Evolutionary conservation across 2,113 vertebrate species (phyloP), one percentile per base, ranked within the genome.

Genomic region (Menidia beryllina): DNA sequence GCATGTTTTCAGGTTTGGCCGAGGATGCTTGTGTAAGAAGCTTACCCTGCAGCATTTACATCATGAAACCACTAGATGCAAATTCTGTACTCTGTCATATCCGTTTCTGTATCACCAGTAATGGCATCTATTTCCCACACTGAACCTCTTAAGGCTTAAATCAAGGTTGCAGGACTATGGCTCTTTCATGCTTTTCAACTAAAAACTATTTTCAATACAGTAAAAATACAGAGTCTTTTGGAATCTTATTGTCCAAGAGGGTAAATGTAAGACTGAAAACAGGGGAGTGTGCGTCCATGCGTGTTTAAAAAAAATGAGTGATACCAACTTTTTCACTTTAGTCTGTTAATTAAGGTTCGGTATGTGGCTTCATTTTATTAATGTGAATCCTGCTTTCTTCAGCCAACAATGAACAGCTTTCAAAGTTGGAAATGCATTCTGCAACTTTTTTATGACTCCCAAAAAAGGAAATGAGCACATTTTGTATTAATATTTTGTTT

Each of bases 31-130:
- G 24, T 71, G 23, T 79, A 75, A 84, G 78, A 79, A 55, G 84
- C 69, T 88, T 86, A 88, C 49, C 36, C n/a, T 34, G 54, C 58
- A 70, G 36, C 52, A 38, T 57, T 79, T 73, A 80, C 71, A 78
- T 80, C 79, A 87, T 49, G 43, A 70, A 79, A 68, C 56, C 41
- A 57, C 53, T 25, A 63, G 52, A 71, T 13, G 3, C 55, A 65
- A 76, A 58, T 74, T 79, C 65, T 79, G 23, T n/a, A 43, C 41
- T 54, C 56, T 47, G 48, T n/a, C 20, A 38, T 45, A 43, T 34
- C 55, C n/a, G 0, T 26, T 70, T 51, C 0, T 51, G 41, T 25
- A 11, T 45, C 50, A 54, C 56, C 63, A 45, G 36, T 69, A 57
- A 51, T n/a, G 39, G 19, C 36, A 19, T 10, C 7, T 39, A 41